Evolutionary conservation across 2,113 vertebrate genomes (phyloP).

Genomic region (Pterocles orientalis): DNA sequence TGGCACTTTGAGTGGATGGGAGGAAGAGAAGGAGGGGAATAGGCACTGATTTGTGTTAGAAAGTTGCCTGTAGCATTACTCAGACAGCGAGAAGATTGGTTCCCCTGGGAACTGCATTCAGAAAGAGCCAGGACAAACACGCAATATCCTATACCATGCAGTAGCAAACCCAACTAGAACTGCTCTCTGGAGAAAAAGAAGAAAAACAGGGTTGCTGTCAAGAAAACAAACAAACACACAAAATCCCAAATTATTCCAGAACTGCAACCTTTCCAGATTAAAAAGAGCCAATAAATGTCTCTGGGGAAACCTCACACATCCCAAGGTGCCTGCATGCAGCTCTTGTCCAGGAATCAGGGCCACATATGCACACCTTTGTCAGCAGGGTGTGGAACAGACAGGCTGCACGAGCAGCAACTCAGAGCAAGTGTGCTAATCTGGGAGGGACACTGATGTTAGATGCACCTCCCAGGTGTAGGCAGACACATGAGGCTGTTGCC

Average conservation of each 20-base stretch:
- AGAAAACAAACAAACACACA: background rate
- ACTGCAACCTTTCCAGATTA: background rate
- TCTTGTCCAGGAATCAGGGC: background rate
- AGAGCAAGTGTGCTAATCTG: background rate
- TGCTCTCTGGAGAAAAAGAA: background rate
- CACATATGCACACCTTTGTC: fast-evolving
- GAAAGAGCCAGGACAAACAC: background rate
- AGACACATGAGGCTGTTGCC: background rate
- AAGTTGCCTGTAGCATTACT: background rate
- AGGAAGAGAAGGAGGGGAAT: background rate
- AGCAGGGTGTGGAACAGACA: background rate
- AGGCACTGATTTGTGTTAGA: background rate
- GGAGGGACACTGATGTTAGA: background rate
- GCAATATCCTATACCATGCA: background rate
- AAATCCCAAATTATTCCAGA: background rate
- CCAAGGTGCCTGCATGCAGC: fast-evolving
- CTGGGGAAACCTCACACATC: background rate
- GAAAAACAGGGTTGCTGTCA: background rate
- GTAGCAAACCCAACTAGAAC: background rate
- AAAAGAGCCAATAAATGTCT: background rate
- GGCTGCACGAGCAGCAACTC: background rate
- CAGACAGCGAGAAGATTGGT: background rate
- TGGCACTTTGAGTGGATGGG: background rate
- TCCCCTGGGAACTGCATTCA: background rate
- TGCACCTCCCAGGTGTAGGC: fast-evolving